These are phyloP conservation scores for Condylura cristata DNA, from an alignment of 2,113 vertebrate species.

Conservation along the genomic window DNA sequence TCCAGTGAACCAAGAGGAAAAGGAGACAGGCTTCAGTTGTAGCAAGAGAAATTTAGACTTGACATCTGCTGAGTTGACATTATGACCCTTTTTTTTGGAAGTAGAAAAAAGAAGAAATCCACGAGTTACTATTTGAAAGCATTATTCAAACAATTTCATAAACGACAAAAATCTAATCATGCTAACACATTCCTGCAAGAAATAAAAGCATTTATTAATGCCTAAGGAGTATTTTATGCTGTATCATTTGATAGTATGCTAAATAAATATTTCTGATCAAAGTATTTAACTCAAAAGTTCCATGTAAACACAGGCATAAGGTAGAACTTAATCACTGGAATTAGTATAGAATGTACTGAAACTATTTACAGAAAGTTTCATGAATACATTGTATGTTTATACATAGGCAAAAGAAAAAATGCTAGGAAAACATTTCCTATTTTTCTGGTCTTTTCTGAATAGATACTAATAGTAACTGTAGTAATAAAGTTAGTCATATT, in stretches of 20 bases:
- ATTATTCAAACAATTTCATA: slow-evolving; percentile 35
- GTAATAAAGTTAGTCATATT: background rate
- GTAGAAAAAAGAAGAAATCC: background rate
- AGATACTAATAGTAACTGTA: background rate
- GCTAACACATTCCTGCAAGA: background rate
- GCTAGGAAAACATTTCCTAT: background rate
- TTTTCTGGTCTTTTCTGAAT: background rate
- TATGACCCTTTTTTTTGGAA: background rate
- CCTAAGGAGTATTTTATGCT: background rate
- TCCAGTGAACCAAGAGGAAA: background rate
- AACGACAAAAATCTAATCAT: background rate
- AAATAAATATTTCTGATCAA: slow-evolving; percentile 49
- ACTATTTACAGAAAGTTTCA: background rate
- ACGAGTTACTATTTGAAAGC: background rate
- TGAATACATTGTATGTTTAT: background rate
- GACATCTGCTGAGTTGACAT: slow-evolving; percentile 14
- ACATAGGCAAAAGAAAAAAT: background rate
- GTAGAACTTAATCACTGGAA: background rate
- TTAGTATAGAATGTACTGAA: background rate
- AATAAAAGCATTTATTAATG: slow-evolving; percentile 41
- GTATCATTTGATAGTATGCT: background rate
- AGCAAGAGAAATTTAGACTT: slow-evolving; percentile 41
- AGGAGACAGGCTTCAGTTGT: slow-evolving; percentile 20
- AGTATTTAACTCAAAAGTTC: slow-evolving; percentile 25
- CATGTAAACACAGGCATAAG: background rate